Evolutionary conservation across 2,113 vertebrate genomes (phyloP).

Genomic region (Lynx canadensis): DNA sequence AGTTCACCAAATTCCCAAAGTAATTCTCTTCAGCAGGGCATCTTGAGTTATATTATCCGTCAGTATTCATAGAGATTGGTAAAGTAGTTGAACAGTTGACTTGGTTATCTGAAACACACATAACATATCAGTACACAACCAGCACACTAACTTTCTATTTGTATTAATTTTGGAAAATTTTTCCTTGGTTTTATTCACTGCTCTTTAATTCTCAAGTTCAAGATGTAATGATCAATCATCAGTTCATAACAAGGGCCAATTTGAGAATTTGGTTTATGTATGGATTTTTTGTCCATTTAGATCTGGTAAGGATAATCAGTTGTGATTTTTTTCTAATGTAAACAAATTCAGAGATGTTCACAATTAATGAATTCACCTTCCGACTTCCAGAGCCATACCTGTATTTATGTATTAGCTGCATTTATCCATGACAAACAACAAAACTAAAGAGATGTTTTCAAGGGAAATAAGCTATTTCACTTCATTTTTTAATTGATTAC

Average conservation of each 20-base stretch:
- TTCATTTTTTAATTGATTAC: constrained; percentile 11
- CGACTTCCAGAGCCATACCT: neutral
- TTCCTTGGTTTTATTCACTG: constrained; percentile 34
- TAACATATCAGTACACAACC: constrained; percentile 18
- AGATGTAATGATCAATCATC: neutral
- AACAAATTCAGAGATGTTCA: constrained; percentile 7
- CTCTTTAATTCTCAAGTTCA: constrained; percentile 47
- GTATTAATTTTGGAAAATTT: constrained; percentile 36
- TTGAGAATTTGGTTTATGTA: neutral
- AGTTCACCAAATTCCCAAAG: constrained; percentile 40
- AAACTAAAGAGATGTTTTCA: constrained; percentile 30
- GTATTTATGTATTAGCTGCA: neutral
- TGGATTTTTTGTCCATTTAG: neutral
- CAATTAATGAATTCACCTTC: constrained; percentile 14
- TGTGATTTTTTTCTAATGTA: neutral
- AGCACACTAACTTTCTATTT: constrained; percentile 4
- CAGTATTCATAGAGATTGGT: constrained; percentile 17
- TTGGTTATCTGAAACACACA: constrained; percentile 83
- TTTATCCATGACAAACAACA: neutral
- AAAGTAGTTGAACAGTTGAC: constrained; percentile 44
- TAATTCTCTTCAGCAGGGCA: constrained; percentile 46
- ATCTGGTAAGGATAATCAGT: neutral
- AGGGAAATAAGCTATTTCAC: neutral
- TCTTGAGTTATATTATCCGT: constrained; percentile 31
- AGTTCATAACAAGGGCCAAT: constrained; percentile 28